Percentiles rank a stretch among this genome's conserved stretches.
These are phyloP conservation scores for Cantharis rufa DNA, from an alignment of 2,888 invertebrate species.

Conservation along the genomic window DNA sequence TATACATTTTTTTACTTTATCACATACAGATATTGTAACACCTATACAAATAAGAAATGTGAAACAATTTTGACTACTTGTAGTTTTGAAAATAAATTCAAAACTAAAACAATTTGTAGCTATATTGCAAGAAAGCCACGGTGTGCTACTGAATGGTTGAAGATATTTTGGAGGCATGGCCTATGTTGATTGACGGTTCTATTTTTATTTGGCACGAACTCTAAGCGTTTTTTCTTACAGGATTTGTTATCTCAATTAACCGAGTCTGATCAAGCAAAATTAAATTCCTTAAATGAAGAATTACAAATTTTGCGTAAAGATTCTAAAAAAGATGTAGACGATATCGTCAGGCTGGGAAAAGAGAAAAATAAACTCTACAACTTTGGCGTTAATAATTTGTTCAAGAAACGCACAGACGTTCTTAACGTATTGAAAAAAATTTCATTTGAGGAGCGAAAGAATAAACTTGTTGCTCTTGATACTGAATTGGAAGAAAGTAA, in stretches of 20 bases:
- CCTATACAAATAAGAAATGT: no score
- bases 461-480: neutral
- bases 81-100: no score
- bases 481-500: neutral
- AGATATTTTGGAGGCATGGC: no score
- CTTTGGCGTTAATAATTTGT: neutral
- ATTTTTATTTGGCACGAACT: no score
- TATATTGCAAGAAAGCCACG: no score
- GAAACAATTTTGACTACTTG: no score
- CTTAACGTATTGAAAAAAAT: neutral
- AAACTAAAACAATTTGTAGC: no score
- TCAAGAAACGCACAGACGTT: neutral
- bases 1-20: no score
- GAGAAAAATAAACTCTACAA: no score
- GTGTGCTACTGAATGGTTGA: no score
- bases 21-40: no score
- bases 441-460: neutral
- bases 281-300: neutral
- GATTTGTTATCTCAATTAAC: neutral
- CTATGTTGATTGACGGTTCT: no score
- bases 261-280: neutral
- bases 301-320: neutral
- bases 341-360: neutral
- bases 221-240: neutral
- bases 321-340: neutral